Evolutionary conservation across 2,888 invertebrate species (phyloP).

Genomic region (Pheosia tremula): DNA sequence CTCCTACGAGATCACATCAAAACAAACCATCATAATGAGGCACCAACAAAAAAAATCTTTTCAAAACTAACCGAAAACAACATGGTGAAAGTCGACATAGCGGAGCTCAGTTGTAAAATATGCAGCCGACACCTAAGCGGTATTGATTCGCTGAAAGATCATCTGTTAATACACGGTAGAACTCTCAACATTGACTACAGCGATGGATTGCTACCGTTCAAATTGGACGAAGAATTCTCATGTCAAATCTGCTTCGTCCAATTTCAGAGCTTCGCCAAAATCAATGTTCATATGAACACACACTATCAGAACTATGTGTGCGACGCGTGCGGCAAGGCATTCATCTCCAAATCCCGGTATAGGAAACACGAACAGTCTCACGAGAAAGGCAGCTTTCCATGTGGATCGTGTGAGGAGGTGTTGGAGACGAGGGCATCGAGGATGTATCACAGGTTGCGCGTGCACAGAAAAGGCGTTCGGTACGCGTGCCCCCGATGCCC

Average conservation of each 20-base stretch:
- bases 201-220: slow-evolving; percentile 75
- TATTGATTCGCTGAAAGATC: slow-evolving; percentile 63
- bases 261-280: slow-evolving; percentile 62
- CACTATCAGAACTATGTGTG: slow-evolving; percentile 76
- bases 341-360: slow-evolving; percentile 69
- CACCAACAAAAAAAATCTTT: slow-evolving; percentile 64
- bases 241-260: slow-evolving; percentile 66
- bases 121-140: slow-evolving; percentile 52
- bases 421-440: slow-evolving; percentile 63
- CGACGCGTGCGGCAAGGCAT: slow-evolving; percentile 73
- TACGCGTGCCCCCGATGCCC: slow-evolving; percentile 73
- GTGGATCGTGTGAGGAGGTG: slow-evolving; percentile 63
- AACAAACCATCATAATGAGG: slow-evolving; percentile 52
- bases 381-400: slow-evolving; percentile 68
- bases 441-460: slow-evolving; percentile 60
- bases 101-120: slow-evolving; percentile 61
- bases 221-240: slow-evolving; percentile 56
- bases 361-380: slow-evolving; percentile 71
- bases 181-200: slow-evolving; percentile 55
- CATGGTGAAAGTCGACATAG: slow-evolving; percentile 75
- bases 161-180: slow-evolving; percentile 59
- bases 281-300: slow-evolving; percentile 74
- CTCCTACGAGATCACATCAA: slow-evolving; percentile 60
- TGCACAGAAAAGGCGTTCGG: slow-evolving; percentile 66
- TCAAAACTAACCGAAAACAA: slow-evolving; percentile 74